phyloP scores from a whole-genome alignment of 2,888 invertebrate genomes.

The Dastarcus helophoroides region DNA sequence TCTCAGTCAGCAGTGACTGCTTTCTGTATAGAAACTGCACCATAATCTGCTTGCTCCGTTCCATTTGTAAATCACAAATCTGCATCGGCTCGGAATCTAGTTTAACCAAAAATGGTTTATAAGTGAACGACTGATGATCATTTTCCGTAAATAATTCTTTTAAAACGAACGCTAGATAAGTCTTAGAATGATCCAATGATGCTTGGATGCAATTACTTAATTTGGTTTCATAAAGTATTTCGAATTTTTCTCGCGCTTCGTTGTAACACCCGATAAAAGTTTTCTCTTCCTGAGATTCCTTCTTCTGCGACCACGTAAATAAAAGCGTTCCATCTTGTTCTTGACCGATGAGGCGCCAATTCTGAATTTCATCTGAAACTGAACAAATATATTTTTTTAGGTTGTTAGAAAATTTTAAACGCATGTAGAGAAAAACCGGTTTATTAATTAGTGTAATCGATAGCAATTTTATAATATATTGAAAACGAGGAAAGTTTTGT shows the following conservation, averaged over 20 bases:
- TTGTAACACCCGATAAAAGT: conserved; percentile 50
- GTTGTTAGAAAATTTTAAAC: too few relatives aligned
- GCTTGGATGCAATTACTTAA: conserved; percentile 66
- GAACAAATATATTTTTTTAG: conserved; percentile 7
- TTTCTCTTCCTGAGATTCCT: conserved; percentile 17
- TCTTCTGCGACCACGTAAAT: conserved; percentile 48
- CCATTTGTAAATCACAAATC: conserved; percentile 38
- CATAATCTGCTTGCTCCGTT: conserved; percentile 61
- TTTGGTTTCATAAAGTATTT: conserved; percentile 47
- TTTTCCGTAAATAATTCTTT: conserved; percentile 39
- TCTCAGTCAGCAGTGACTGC: conserved; percentile 31
- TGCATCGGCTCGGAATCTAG: conserved; percentile 38
- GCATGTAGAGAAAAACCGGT: too few relatives aligned
- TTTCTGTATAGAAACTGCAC: conserved; percentile 65
- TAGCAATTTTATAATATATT: too few relatives aligned
- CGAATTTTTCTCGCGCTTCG: conserved; percentile 46
- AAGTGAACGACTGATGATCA: conserved; percentile 31
- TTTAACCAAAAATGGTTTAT: conserved; percentile 52
- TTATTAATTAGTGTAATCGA: too few relatives aligned
- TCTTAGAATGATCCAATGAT: conserved; percentile 57
- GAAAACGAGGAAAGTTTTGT: too few relatives aligned
- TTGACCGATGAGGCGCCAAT: conserved; percentile 73
- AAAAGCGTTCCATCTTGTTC: conserved; percentile 66
- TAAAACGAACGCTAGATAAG: conserved; percentile 55
- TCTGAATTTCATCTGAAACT: conserved; percentile 52